Percentiles rank a stretch among this genome's conserved stretches.
Evolutionary conservation across 30 jellyfish, hydroid and myxozoan species (phyloP).

Genomic region (Chironex yamaguchii): DNA sequence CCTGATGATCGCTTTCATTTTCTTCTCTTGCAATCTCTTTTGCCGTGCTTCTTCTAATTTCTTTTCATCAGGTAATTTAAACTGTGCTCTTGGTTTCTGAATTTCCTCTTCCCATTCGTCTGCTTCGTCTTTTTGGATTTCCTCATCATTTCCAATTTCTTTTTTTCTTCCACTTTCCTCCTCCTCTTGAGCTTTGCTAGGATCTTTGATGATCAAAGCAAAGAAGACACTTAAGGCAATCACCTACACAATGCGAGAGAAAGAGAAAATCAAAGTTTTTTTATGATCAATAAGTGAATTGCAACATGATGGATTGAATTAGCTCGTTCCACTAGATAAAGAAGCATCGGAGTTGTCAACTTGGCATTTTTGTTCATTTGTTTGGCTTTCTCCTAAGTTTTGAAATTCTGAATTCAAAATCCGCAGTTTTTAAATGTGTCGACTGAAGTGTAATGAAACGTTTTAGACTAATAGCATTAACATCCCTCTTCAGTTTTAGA

Average conservation of each 20-base stretch:
- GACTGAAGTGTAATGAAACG: too few relatives aligned
- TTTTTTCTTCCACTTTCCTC: conserved; percentile 28
- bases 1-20: conserved; percentile 80
- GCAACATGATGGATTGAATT: too few relatives aligned
- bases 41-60: conserved; percentile 80
- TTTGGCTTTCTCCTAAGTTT: too few relatives aligned
- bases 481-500: too few relatives aligned
- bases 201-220: conserved; percentile 83
- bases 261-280: too few relatives aligned
- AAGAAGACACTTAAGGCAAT: conserved; percentile 75
- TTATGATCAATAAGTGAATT: too few relatives aligned
- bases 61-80: conserved; percentile 91
- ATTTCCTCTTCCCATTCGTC: conserved; percentile 33
- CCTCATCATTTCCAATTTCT: conserved; percentile 42
- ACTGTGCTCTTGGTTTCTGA: conserved; percentile 3
- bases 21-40: conserved; percentile 84
- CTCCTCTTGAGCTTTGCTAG: conserved; percentile 73
- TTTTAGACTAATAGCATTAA: too few relatives aligned
- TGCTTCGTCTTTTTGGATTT: conserved; percentile 23
- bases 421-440: too few relatives aligned
- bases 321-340: too few relatives aligned
- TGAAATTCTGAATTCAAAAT: too few relatives aligned
- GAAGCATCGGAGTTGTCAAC: too few relatives aligned
- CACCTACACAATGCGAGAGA: conserved; percentile 35
- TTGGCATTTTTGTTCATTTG: too few relatives aligned